Conservation (phyloP, 2,888 invertebrate species). For the Eupithecia abbreviata region DNA sequence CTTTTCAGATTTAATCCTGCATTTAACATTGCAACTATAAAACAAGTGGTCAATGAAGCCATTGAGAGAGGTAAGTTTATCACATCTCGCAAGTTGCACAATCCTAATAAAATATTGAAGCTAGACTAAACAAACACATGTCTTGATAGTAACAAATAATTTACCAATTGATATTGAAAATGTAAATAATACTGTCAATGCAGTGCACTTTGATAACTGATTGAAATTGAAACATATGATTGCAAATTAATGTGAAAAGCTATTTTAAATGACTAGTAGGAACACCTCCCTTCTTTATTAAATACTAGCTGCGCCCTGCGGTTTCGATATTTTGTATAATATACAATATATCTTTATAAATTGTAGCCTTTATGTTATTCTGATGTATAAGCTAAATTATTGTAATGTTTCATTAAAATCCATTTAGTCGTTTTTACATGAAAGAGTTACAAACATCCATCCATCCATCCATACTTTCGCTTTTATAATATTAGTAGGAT, state of each 20-base stretch:
- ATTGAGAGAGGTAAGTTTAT: slow-evolving; percentile 92
- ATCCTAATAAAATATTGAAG: neutral
- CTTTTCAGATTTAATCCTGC: slow-evolving; percentile 93
- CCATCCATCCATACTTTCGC: no score
- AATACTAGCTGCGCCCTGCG: no score
- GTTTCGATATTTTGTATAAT: no score
- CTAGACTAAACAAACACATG: neutral
- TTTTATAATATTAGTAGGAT: no score
- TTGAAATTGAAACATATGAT: neutral
- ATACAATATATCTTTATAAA: no score
- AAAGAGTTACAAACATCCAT: no score
- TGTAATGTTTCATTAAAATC: no score
- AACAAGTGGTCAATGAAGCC: slow-evolving; percentile 97
- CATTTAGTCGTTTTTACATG: no score
- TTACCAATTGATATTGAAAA: neutral
- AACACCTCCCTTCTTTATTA: neutral
- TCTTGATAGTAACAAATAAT: neutral
- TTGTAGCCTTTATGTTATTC: no score
- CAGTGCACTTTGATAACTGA: neutral
- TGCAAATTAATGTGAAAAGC: neutral
- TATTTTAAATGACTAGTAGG: neutral
- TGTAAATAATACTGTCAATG: neutral
- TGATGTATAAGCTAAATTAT: no score
- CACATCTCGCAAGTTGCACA: no score
- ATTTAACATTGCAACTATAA: slow-evolving; percentile 96